A percentile compares a stretch with the other conserved stretches of the same genome.
phyloP scores from a whole-genome alignment of 1,140 invertebrate genomes.

The Steinernema feltiae region DNA sequence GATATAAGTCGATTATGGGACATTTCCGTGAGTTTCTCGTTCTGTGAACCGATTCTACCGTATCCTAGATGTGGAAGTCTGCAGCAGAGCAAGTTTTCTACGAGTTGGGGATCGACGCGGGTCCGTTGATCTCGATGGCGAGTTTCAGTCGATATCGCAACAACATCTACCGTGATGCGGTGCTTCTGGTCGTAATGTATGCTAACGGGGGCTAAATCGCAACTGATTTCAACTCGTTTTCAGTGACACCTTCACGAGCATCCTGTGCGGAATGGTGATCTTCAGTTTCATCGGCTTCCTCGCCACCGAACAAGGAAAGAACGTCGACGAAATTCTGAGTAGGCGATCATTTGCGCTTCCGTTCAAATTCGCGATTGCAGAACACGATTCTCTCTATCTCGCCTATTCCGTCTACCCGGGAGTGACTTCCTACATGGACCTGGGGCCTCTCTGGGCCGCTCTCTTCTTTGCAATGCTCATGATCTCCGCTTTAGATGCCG shows the following conservation, averaged over 20 bases:
- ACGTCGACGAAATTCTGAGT: conserved; percentile 49
- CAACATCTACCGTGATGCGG: conserved; percentile 54
- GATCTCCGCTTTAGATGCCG: conserved; percentile 50
- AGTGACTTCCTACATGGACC: conserved; percentile 52
- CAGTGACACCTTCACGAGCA: conserved; percentile 50
- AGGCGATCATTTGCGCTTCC: background rate
- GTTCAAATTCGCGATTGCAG: conserved; percentile 28
- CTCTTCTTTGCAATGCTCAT: conserved; percentile 53
- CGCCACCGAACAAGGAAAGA: conserved; percentile 41
- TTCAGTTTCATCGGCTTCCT: conserved; percentile 54
- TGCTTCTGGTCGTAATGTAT: conserved; percentile 39
- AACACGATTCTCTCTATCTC: conserved; percentile 49
- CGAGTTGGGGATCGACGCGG: conserved; percentile 51
- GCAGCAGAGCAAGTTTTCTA: conserved; percentile 56
- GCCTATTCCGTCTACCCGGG: conserved; percentile 53
- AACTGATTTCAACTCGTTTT: conserved; percentile 14
- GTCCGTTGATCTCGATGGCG: conserved; percentile 54
- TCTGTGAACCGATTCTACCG: background rate
- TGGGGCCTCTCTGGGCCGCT: conserved; percentile 48
- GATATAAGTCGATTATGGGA: conserved; percentile 46
- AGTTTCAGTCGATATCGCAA: conserved; percentile 50
- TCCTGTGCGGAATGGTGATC: conserved; percentile 55
- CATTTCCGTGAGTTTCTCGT: conserved; percentile 23
- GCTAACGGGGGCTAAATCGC: background rate
- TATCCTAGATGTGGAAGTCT: conserved; percentile 49